These are phyloP conservation scores for Folsomia candida DNA, from an alignment of 2,888 invertebrate genomes.

Conservation along the genomic window DNA sequence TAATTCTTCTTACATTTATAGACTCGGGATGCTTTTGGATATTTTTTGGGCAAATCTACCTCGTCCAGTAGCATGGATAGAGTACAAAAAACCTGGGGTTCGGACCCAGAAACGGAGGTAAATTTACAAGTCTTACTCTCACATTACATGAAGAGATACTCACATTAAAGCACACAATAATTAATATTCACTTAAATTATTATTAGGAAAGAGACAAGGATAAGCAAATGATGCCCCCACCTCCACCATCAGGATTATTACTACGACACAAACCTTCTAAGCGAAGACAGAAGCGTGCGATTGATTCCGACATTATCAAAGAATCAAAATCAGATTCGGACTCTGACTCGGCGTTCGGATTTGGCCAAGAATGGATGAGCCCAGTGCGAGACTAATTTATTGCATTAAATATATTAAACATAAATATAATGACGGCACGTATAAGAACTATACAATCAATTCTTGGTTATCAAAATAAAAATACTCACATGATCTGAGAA, in stretches of 20 bases:
- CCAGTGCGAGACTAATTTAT: constrained; percentile 15
- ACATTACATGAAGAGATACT: background rate
- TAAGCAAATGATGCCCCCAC: constrained; percentile 70
- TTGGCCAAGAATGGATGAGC: constrained; percentile 70
- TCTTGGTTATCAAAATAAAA: background rate
- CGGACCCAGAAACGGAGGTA: constrained; percentile 60
- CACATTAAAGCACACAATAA: background rate
- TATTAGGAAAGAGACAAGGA: constrained; percentile 52
- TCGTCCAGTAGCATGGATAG: constrained; percentile 54
- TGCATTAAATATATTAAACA: background rate
- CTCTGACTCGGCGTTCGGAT: constrained; percentile 83
- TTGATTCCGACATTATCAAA: constrained; percentile 33
- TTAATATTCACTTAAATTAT: constrained; percentile 12
- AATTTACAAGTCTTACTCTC: background rate
- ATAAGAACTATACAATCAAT: background rate
- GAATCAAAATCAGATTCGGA: constrained; percentile 65
- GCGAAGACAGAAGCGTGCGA: constrained; percentile 20
- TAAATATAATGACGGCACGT: background rate
- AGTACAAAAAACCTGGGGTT: constrained; percentile 80
- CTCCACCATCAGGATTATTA: constrained; percentile 51
- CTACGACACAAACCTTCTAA: constrained; percentile 33
- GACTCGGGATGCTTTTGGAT: constrained; percentile 88
- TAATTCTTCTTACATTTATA: no score
- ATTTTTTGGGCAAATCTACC: constrained; percentile 77
- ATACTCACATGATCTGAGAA: background rate